Percentiles rank a stretch among this genome's conserved stretches.
phyloP scores from a whole-genome alignment of 2,797 vertebrate species.

The Galago senegalensis region DNA sequence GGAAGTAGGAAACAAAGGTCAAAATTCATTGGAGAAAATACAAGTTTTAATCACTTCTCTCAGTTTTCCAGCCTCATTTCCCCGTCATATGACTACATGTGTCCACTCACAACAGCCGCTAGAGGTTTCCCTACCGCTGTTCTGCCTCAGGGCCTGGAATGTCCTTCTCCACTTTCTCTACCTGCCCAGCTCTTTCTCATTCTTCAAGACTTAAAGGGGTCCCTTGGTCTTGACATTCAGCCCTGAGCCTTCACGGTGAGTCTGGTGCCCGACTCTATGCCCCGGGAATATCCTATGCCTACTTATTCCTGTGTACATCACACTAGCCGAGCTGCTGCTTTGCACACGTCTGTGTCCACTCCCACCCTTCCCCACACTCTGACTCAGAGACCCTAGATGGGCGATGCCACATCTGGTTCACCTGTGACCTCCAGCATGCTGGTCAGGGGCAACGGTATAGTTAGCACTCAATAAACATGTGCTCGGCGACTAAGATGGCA shows the following conservation, averaged over 20 bases:
- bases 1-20: constrained; percentile 32
- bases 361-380: background rate
- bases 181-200: background rate
- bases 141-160: background rate
- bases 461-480: background rate
- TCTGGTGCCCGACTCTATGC: background rate
- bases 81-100: background rate
- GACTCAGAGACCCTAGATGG: background rate
- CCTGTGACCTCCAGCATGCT: background rate
- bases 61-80: background rate
- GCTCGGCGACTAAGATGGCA: background rate
- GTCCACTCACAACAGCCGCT: background rate
- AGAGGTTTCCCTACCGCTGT: background rate
- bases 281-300: background rate
- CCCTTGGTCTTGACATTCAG: background rate
- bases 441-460: background rate
- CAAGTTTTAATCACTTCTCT: constrained; percentile 34
- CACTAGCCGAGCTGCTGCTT: background rate
- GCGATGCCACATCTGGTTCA: background rate
- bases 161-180: background rate
- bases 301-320: background rate
- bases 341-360: background rate
- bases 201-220: constrained; percentile 3
- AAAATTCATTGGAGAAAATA: constrained; percentile 34
- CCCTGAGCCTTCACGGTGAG: background rate